Evolutionary conservation across 2,888 invertebrate genomes (phyloP).

Genomic region (Siphlonurus alternatus): DNA sequence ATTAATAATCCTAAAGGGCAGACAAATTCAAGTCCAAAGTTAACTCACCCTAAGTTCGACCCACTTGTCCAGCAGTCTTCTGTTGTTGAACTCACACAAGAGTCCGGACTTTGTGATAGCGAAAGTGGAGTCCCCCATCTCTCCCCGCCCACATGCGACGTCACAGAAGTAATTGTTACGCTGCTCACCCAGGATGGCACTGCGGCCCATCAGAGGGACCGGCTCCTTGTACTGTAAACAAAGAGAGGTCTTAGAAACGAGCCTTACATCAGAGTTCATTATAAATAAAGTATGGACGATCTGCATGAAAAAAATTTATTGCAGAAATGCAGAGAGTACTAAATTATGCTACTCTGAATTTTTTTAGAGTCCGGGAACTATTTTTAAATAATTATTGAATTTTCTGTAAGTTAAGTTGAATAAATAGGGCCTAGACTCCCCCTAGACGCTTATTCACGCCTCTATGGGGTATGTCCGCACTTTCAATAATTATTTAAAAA

Average conservation of each 20-base stretch:
- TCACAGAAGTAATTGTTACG: conserved; percentile 97
- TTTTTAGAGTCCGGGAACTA: no score
- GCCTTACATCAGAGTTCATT: no score
- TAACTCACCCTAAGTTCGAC: conserved; percentile 8
- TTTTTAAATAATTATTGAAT: no score
- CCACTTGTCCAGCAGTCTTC: conserved; percentile 83
- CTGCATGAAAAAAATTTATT: no score
- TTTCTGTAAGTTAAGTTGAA: no score
- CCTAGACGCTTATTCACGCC: no score
- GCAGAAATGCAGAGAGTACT: no score
- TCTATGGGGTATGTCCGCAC: no score
- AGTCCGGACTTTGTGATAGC: conserved; percentile 86
- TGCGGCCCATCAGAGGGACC: conserved; percentile 83
- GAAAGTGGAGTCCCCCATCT: conserved; percentile 70
- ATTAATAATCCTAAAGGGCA: no score
- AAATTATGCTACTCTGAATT: no score
- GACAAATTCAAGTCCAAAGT: neutral
- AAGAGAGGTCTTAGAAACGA: conserved; percentile 8
- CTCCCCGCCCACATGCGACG: conserved; percentile 80
- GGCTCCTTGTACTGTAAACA: conserved; percentile 66
- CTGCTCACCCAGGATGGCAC: conserved; percentile 92
- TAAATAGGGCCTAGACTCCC: no score
- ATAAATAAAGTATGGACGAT: no score
- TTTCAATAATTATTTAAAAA: conserved; percentile 13
- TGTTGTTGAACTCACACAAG: conserved; percentile 89